Conservation (phyloP, 2,797 vertebrate species). For the Channa striata region DNA sequence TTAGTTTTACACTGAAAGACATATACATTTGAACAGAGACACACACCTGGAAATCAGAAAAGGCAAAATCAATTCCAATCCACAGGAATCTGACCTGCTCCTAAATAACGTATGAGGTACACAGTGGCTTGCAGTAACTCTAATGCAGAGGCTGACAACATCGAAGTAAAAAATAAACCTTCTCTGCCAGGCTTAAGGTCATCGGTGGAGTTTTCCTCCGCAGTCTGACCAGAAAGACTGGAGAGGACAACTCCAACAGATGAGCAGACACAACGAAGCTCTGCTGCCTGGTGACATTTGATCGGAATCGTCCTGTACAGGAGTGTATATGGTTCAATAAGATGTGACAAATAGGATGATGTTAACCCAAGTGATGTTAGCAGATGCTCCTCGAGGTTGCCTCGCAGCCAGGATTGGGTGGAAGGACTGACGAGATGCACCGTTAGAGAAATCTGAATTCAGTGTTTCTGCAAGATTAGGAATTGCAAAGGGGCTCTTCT, state of each 20-base stretch:
- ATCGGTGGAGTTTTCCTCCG: background rate
- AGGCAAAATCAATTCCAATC: constrained; percentile 73
- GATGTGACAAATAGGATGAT: constrained; percentile 21
- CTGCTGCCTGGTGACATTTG: constrained; percentile 27
- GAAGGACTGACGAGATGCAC: background rate
- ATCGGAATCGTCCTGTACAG: constrained; percentile 23
- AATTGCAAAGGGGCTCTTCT: background rate
- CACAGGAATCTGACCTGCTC: constrained; percentile 55
- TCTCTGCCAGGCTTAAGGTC: constrained; percentile 32
- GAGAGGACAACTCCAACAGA: too few species aligned
- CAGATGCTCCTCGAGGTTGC: constrained; percentile 22
- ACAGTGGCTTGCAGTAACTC: constrained; percentile 48
- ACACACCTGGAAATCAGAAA: constrained; percentile 49
- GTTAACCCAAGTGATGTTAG: constrained; percentile 6
- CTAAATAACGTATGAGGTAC: constrained; percentile 48
- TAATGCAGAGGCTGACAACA: constrained; percentile 38
- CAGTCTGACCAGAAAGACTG: constrained; percentile 12
- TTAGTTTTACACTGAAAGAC: constrained; percentile 40
- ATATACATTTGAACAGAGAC: constrained; percentile 53
- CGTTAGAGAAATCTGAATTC: background rate
- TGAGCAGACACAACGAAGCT: too few species aligned
- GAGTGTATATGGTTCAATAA: background rate
- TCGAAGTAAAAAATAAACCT: constrained; percentile 50
- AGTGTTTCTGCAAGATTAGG: background rate
- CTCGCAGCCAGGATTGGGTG: constrained; percentile 16